Percentiles rank a stretch among this genome's conserved stretches.
These are phyloP conservation scores for Oreochromis grahami DNA, from an alignment of 2,797 vertebrate genomes.

Conservation along the genomic window DNA sequence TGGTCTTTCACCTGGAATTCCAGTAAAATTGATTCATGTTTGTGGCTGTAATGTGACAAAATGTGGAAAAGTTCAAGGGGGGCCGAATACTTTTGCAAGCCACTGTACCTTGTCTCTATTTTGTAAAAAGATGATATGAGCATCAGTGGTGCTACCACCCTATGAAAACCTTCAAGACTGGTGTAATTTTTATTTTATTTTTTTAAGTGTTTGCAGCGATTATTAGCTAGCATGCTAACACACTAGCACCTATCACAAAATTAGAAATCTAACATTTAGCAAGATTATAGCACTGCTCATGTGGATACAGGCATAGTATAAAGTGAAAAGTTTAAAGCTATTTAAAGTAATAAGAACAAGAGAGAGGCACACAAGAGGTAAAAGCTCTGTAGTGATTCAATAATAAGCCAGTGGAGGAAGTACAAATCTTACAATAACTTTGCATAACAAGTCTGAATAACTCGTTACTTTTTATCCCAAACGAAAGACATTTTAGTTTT, in stretches of 20 bases:
- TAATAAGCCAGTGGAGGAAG: not conserved
- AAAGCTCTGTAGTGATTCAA: not conserved
- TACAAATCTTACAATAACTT: not conserved
- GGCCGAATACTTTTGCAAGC: too few species aligned
- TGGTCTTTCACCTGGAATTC: too few species aligned
- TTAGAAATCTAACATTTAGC: not conserved
- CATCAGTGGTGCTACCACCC: not conserved
- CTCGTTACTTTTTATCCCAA: not conserved
- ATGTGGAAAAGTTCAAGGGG: too few species aligned
- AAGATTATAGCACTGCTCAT: not conserved
- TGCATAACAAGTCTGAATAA: not conserved
- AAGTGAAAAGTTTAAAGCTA: not conserved
- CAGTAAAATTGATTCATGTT: too few species aligned
- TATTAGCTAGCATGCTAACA: not conserved
- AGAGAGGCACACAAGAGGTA: not conserved
- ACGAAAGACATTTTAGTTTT: not conserved
- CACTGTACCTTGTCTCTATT: not conserved
- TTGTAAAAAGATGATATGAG: not conserved
- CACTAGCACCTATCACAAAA: not conserved
- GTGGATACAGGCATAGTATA: not conserved
- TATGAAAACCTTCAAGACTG: not conserved
- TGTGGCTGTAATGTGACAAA: too few species aligned
- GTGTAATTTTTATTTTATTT: rapidly evolving
- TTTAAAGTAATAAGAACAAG: not conserved
- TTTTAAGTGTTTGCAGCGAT: not conserved